Conservation (phyloP, 2,888 invertebrate genomes). For the Crocallis elinguaria region DNA sequence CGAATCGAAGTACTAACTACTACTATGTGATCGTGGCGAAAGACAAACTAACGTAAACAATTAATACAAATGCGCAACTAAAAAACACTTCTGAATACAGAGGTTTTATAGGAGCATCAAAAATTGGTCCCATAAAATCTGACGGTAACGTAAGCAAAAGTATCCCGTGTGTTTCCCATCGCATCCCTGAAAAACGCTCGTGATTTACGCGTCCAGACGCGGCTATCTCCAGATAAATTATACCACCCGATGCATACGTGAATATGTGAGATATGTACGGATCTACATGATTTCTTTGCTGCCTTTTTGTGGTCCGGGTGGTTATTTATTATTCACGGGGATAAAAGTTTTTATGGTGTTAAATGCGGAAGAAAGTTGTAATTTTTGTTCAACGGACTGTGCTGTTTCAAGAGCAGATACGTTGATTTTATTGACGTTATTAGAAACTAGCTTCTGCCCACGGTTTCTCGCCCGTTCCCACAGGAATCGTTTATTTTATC, state of each 20-base stretch:
- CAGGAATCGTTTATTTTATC: no score
- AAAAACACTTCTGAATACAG: no score
- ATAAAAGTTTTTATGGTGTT: conserved; percentile 12
- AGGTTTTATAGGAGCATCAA: no score
- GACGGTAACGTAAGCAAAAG: background rate
- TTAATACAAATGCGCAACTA: no score
- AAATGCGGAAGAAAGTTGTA: conserved; percentile 10
- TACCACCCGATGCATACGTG: conserved; percentile 66
- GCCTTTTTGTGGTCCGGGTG: conserved; percentile 25
- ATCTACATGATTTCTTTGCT: conserved; percentile 33
- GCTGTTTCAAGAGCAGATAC: background rate
- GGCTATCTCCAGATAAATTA: conserved; percentile 75
- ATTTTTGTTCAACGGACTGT: background rate
- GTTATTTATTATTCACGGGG: conserved; percentile 28
- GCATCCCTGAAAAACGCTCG: conserved; percentile 32
- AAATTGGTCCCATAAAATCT: no score
- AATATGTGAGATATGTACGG: conserved; percentile 63
- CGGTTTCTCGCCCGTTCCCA: no score
- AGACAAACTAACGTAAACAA: no score
- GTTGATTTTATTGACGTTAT: no score
- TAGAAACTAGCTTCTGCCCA: no score
- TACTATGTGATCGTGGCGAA: no score
- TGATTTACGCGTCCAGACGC: conserved; percentile 72
- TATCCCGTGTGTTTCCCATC: background rate
- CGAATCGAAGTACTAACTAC: no score